Base-by-base conservation (phyloP, 2,113 vertebrate genomes). In the Pogonocichla stellata region DNA sequence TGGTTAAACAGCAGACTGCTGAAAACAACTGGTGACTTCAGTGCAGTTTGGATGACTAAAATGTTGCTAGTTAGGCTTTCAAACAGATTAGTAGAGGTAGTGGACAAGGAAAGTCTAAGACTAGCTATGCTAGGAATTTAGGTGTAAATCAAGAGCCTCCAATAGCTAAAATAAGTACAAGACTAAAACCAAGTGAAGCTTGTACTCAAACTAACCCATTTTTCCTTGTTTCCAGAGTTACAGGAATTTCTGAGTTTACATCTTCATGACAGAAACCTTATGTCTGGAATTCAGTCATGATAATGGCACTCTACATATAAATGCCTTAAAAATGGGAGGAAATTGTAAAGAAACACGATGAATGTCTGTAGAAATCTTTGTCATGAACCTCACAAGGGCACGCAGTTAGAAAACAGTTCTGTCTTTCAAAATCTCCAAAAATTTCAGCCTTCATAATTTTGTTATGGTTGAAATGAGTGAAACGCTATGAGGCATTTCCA, bases 291-390 rank as follows among this genome's bases (percentile, higher is more conserved):
- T 92, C 80, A 94, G 29, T 88, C 82, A 72, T 10, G 15, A 33
- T 64, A 88, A 80, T 70, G 72, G 40, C 69, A 74, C 42, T 75
- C 62, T 26, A 42, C 22, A 53, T 8, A 45, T 17, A 91, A 96
- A 90, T n/a, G 86, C 75, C 85, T 90, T 75, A 90, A 92, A 93
- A 82, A 92, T n/a, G 29, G 6, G 50, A 83, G 64, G 80, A 86
- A 93, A 93, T 51, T 54, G 50, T 23, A 78, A 45, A 70, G 36
- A 91, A 87, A 71, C 65, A 33, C 53, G 29, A 77, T 70, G 25
- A 77, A 83, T 58, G 56, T 62, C 73, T 67, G 80, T 78, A 77
- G 62, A 94, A 91, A 85, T 83, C 75, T 92, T 84, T 67, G 53
- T 71, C 82, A 82, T 91, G 62, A 69, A 75, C 64, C 45, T 86